Evolutionary conservation across 2,797 vertebrate genomes (phyloP).

Genomic region (Menidia menidia): DNA sequence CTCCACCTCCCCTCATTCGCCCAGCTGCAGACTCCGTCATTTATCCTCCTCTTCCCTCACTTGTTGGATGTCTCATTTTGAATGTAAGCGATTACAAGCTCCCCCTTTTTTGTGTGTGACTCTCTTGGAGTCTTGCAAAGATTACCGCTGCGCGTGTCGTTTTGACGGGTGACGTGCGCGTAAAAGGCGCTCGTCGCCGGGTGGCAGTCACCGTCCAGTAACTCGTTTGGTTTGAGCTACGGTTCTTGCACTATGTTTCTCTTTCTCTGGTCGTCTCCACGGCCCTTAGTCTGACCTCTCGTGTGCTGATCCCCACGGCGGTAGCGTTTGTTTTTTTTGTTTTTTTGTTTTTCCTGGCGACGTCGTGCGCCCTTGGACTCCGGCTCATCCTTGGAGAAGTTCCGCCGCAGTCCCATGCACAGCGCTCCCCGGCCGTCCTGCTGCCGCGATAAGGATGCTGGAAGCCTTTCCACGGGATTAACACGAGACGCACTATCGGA

Average conservation of each 20-base stretch:
- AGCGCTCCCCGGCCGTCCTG: slow-evolving; percentile 28
- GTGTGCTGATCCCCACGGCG: slow-evolving; percentile 14
- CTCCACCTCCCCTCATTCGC: slow-evolving; percentile 29
- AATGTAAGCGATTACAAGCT: slow-evolving; percentile 1
- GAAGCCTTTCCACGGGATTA: slow-evolving; percentile 54
- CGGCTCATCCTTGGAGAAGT: slow-evolving; percentile 60
- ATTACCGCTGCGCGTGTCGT: slow-evolving; percentile 3
- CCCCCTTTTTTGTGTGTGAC: not conserved
- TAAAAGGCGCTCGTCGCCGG: slow-evolving; percentile 47
- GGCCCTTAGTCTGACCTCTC: slow-evolving; percentile 36
- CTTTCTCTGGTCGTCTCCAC: slow-evolving; percentile 4
- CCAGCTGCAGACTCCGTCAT: slow-evolving; percentile 52
- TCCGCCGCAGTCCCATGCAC: slow-evolving; percentile 59
- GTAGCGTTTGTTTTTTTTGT: not conserved
- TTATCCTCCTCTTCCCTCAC: slow-evolving; percentile 46
- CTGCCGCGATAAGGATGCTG: slow-evolving; percentile 55
- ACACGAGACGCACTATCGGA: slow-evolving; percentile 41
- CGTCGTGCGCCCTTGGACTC: slow-evolving; percentile 54
- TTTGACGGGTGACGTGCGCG: slow-evolving; percentile 34
- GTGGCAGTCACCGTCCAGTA: not conserved
- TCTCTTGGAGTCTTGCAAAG: not conserved
- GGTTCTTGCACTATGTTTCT: slow-evolving; percentile 13
- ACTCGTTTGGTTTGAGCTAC: slow-evolving; percentile 4
- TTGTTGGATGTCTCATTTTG: slow-evolving; percentile 58
- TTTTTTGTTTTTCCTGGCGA: slow-evolving; percentile 8